Conservation (phyloP, 2,888 invertebrate genomes). For the Cheilosia grossa region DNA sequence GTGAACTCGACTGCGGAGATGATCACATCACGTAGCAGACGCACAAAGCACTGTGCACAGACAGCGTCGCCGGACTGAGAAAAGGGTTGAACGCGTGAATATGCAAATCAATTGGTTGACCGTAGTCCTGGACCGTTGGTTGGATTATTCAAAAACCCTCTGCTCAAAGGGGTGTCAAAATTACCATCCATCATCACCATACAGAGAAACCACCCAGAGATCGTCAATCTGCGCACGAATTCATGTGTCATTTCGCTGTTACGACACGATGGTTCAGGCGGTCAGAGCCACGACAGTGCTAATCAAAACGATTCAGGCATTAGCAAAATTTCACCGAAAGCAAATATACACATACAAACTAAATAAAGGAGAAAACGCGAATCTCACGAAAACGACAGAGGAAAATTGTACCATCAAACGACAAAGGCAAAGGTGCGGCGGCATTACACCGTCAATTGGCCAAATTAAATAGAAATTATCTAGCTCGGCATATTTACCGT, state of each 20-base stretch:
- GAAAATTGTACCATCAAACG: slow-evolving; percentile 43
- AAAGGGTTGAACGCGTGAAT: slow-evolving; percentile 56
- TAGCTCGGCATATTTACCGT: slow-evolving; percentile 78
- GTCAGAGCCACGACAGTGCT: slow-evolving; percentile 41
- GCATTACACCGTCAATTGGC: slow-evolving; percentile 69
- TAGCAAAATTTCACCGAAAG: slow-evolving; percentile 54
- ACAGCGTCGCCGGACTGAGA: slow-evolving; percentile 18
- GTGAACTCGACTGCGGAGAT: slow-evolving; percentile 49
- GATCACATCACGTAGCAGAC: slow-evolving; percentile 49
- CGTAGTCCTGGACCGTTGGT: slow-evolving; percentile 26
- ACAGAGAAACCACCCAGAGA: slow-evolving; percentile 27
- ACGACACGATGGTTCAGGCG: slow-evolving; percentile 10
- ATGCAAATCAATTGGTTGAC: slow-evolving; percentile 67
- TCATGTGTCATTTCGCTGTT: slow-evolving; percentile 22
- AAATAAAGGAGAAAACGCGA: slow-evolving; percentile 30
- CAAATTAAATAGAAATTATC: slow-evolving; percentile 71
- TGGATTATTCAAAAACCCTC: slow-evolving; percentile 1
- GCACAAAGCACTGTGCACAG: not conserved
- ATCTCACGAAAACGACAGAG: not conserved
- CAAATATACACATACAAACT: slow-evolving; percentile 63
- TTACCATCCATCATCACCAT: slow-evolving; percentile 26
- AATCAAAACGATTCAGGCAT: slow-evolving; percentile 55
- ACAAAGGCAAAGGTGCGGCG: slow-evolving; percentile 54
- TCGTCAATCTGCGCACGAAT: not conserved
- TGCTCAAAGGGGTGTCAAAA: slow-evolving; percentile 43